phyloP scores from a whole-genome alignment of 2,797 vertebrate species.

The Lindbergichthys nudifrons region DNA sequence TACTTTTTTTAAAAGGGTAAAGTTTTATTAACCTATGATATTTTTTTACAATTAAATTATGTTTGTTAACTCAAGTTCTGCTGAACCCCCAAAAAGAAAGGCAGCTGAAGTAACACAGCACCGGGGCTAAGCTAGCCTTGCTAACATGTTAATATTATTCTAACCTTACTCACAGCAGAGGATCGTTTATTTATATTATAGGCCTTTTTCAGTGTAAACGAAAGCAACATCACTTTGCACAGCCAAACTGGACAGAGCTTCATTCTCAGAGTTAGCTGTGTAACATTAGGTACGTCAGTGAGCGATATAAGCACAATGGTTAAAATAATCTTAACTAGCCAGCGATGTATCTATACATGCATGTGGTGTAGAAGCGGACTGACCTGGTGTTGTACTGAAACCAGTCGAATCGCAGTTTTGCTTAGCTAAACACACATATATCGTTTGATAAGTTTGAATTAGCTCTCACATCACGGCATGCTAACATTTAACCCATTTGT shows the following conservation, averaged over 20 bases:
- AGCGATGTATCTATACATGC: rapidly evolving
- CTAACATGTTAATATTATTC: neutral
- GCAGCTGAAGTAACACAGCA: neutral
- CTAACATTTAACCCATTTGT: slow-evolving; percentile 40
- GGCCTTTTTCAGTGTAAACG: rapidly evolving
- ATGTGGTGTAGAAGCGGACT: neutral
- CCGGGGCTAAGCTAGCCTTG: no score
- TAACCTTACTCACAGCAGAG: neutral
- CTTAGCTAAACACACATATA: neutral
- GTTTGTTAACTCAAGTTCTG: neutral
- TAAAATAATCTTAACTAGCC: neutral
- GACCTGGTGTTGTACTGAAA: slow-evolving; percentile 33
- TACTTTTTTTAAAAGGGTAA: neutral
- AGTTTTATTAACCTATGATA: neutral
- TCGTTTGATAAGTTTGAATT: neutral
- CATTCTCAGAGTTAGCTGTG: slow-evolving; percentile 8
- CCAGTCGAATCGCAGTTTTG: neutral
- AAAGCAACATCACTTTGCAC: neutral
- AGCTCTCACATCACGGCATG: neutral
- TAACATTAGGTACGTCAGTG: neutral
- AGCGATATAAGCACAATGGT: neutral
- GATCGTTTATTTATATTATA: no score
- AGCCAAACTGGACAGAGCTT: neutral
- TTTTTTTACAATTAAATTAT: no score
- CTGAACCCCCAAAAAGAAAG: neutral